Percentiles rank a stretch among this genome's conserved stretches.
phyloP scores from a whole-genome alignment of 2,113 vertebrate genomes.

The Candoia aspera region DNA sequence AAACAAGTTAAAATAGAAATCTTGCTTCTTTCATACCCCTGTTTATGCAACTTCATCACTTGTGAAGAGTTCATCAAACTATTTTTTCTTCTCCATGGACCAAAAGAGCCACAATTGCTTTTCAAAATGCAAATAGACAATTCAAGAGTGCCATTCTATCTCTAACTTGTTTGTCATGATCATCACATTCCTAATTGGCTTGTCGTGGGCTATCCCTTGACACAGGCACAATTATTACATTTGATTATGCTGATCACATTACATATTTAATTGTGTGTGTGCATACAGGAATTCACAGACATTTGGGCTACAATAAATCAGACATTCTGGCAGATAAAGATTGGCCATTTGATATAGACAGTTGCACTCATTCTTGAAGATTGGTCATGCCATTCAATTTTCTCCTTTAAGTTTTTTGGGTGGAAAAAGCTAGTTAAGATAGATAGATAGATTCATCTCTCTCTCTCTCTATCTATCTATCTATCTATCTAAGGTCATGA shows the following conservation, averaged over 20 bases:
- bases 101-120: neutral
- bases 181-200: neutral
- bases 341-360: constrained; percentile 26
- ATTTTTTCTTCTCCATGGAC: neutral
- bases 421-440: neutral
- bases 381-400: neutral
- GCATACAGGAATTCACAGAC: constrained; percentile 20
- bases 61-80: neutral
- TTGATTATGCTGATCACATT: neutral
- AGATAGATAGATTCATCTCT: no score
- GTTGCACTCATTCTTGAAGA: neutral
- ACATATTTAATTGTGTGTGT: constrained; percentile 33
- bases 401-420: neutral
- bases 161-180: neutral
- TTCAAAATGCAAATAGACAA: neutral
- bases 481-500: neutral
- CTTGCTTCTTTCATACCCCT: neutral
- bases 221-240: neutral
- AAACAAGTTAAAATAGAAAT: neutral
- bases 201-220: neutral
- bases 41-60: neutral
- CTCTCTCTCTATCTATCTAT: no score
- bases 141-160: neutral
- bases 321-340: neutral
- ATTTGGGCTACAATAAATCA: neutral